Conservation (phyloP, 2,888 invertebrate genomes). For the Cataglyphis rosenhaueri region DNA sequence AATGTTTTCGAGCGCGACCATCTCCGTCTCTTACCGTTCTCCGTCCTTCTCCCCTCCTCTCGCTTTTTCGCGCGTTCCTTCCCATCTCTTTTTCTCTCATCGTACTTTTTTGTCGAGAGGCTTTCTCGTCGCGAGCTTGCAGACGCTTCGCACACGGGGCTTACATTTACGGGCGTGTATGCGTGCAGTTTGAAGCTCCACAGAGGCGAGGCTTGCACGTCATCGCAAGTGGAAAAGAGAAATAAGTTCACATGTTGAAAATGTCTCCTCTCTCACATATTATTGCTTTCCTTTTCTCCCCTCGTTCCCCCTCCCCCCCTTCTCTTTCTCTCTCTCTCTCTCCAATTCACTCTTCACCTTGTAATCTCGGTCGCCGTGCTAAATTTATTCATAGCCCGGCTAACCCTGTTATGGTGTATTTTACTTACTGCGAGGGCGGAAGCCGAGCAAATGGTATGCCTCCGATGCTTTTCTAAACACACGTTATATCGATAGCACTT, state of each 20-base stretch:
- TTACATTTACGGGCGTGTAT: slow-evolving; percentile 35
- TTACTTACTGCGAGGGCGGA: slow-evolving; percentile 76
- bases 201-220: slow-evolving; percentile 56
- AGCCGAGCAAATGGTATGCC: slow-evolving; percentile 51
- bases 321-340: slow-evolving; percentile 62
- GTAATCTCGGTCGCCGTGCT: slow-evolving; percentile 79
- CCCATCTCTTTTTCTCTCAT: slow-evolving; percentile 15
- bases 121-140: slow-evolving; percentile 49
- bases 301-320: background rate
- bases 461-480: slow-evolving; percentile 31
- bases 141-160: slow-evolving; percentile 37
- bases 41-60: background rate
- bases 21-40: slow-evolving; percentile 18
- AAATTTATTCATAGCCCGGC: slow-evolving; percentile 84
- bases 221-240: slow-evolving; percentile 52
- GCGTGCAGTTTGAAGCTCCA: slow-evolving; percentile 30
- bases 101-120: slow-evolving; percentile 48
- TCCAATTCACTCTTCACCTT: slow-evolving; percentile 65
- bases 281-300: slow-evolving; percentile 64
- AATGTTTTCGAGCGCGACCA: slow-evolving; percentile 71
- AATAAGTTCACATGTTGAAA: slow-evolving; percentile 60
- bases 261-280: slow-evolving; percentile 70
- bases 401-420: slow-evolving; percentile 83
- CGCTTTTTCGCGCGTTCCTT: background rate
- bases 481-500: slow-evolving; percentile 10